Evolutionary conservation across 2,888 invertebrate species (phyloP).

Genomic region (Sylvicola fuscatus): DNA sequence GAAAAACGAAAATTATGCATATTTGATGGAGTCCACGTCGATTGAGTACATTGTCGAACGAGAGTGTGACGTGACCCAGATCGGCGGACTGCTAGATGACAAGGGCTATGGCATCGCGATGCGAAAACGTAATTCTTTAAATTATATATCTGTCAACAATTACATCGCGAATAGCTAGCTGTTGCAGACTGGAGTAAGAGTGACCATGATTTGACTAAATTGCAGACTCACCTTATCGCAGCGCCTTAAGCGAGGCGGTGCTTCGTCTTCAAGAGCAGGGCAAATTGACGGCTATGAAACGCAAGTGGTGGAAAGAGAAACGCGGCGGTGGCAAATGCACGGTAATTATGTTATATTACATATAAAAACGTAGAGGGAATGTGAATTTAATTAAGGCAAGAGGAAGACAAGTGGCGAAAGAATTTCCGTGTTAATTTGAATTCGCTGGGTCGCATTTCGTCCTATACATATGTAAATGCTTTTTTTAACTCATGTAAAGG

Average conservation of each 20-base stretch:
- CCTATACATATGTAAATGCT: too few relatives aligned
- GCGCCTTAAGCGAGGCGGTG: conserved; percentile 58
- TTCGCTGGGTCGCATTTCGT: too few relatives aligned
- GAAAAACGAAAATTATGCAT: conserved; percentile 39
- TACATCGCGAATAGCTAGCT: not conserved
- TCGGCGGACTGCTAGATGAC: conserved; percentile 41
- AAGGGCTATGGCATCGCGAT: conserved; percentile 59
- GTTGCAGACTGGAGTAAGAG: too few relatives aligned
- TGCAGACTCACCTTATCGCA: conserved; percentile 36
- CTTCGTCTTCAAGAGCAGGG: conserved; percentile 72
- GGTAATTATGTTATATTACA: not conserved
- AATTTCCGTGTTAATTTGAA: too few relatives aligned
- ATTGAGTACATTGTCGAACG: conserved; percentile 51
- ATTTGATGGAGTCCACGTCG: conserved; percentile 57
- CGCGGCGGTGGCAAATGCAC: conserved; percentile 51
- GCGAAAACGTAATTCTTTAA: conserved; percentile 32
- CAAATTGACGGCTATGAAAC: conserved; percentile 51
- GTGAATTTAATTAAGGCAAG: too few relatives aligned
- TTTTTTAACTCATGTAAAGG: too few relatives aligned
- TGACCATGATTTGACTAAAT: conserved; percentile 22
- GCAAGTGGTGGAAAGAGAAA: conserved; percentile 81
- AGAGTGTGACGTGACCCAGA: conserved; percentile 38
- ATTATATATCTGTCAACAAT: not conserved
- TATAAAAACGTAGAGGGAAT: too few relatives aligned
- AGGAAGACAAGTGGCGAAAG: too few relatives aligned